Conservation (phyloP, 2,113 vertebrate species). For the Dipodomys merriami region DNA sequence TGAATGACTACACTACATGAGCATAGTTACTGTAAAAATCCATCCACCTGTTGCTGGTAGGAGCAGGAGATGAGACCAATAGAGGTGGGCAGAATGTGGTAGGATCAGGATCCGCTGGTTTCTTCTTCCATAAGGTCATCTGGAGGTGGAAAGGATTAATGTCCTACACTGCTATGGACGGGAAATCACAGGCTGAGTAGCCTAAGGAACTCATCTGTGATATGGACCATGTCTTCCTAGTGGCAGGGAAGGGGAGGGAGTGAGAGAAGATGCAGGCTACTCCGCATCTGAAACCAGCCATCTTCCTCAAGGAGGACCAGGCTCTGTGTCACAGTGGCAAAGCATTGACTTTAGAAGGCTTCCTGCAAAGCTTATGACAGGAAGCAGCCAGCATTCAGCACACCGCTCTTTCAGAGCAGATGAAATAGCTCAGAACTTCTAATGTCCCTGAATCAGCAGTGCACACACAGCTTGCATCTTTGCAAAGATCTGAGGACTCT, state of each 20-base stretch:
- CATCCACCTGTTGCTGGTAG: neutral
- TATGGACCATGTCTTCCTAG: neutral
- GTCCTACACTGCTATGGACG: too few species aligned
- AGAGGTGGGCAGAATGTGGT: neutral
- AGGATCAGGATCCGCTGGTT: neutral
- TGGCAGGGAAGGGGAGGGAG: neutral
- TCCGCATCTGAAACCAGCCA: too few species aligned
- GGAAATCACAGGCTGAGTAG: neutral
- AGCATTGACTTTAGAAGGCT: too few species aligned
- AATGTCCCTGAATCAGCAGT: neutral
- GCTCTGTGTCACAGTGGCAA: too few species aligned
- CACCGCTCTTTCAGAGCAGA: accelerated
- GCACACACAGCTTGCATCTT: neutral
- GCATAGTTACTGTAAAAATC: neutral
- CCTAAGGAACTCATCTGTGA: neutral
- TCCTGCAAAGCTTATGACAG: neutral
- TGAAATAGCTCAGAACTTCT: neutral
- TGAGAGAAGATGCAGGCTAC: neutral
- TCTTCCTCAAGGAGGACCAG: too few species aligned
- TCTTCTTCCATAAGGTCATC: neutral
- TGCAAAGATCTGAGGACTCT: neutral
- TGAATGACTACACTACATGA: neutral
- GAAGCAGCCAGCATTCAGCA: neutral
- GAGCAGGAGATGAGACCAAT: neutral
- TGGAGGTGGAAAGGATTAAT: neutral